Conservation (phyloP, 2,888 invertebrate genomes). For the Melinopterus prodromus region DNA sequence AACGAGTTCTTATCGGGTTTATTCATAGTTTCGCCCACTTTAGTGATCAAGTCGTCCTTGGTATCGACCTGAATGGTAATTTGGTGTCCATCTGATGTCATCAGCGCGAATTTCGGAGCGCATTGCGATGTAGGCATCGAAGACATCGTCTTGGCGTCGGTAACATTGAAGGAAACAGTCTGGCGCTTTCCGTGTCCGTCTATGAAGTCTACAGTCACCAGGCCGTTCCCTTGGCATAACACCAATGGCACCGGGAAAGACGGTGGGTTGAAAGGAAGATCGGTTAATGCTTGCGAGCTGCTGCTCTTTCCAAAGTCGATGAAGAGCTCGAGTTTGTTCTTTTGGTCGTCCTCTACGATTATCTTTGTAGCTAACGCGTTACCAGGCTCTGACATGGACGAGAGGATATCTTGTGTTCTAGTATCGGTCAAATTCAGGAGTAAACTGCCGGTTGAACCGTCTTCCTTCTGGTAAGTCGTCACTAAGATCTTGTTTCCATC, state of each 20-base stretch:
- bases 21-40: background rate
- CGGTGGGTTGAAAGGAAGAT: background rate
- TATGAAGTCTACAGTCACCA: background rate
- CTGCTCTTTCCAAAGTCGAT: background rate
- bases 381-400: background rate
- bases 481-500: constrained; percentile 7
- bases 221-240: background rate
- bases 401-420: constrained; percentile 8
- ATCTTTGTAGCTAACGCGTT: background rate
- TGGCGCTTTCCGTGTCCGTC: background rate
- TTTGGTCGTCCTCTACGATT: background rate
- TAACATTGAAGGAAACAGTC: background rate
- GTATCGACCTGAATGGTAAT: background rate
- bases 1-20: constrained; percentile 6
- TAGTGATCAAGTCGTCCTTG: background rate
- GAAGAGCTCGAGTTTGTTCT: constrained; percentile 5
- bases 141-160: background rate
- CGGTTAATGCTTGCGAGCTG: background rate
- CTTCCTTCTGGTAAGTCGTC: background rate
- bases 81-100: background rate
- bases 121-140: background rate
- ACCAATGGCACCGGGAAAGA: background rate
- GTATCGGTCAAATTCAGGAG: constrained; percentile 11
- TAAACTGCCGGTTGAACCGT: background rate
- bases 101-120: background rate